A percentile compares a stretch with the other conserved stretches of the same genome.
These are phyloP conservation scores for Myiopsitta monachus DNA, from an alignment of 2,113 vertebrate species.

Conservation along the genomic window DNA sequence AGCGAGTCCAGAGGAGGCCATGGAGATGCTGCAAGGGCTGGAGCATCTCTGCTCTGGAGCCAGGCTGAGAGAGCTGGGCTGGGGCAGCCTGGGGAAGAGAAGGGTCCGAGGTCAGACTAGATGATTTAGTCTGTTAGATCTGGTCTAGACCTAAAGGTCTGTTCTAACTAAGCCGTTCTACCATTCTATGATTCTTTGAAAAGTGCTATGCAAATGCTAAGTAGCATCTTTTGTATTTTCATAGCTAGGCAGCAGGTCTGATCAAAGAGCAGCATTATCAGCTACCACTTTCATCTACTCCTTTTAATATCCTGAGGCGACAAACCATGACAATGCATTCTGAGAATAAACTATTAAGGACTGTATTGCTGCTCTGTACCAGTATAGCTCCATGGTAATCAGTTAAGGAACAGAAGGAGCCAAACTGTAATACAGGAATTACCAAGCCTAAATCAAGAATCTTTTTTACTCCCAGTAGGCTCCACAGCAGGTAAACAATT, in stretches of 20 bases:
- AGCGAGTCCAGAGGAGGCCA: not conserved
- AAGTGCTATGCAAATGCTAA: not conserved
- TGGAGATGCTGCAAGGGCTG: fast-evolving
- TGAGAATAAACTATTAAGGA: not conserved
- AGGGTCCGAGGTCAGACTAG: not conserved
- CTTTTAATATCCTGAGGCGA: not conserved
- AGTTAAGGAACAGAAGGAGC: not conserved
- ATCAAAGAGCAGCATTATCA: not conserved
- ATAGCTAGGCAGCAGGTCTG: not conserved
- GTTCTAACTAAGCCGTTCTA: not conserved
- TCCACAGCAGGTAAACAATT: slow-evolving; percentile 60
- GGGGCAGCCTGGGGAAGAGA: not conserved
- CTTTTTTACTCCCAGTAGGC: slow-evolving; percentile 44
- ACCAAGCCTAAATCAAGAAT: slow-evolving; percentile 3
- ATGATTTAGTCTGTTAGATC: not conserved
- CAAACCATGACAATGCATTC: not conserved
- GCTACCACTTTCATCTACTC: not conserved
- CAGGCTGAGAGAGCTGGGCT: not conserved
- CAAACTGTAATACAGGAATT: slow-evolving; percentile 1
- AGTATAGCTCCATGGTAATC: not conserved
- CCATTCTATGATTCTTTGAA: not conserved
- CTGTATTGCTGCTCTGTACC: not conserved
- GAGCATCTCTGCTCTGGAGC: not conserved
- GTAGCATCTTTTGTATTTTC: not conserved
- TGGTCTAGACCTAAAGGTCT: not conserved